phyloP scores from a whole-genome alignment of 2,113 vertebrate genomes.

The Rhabdomys dilectus region DNA sequence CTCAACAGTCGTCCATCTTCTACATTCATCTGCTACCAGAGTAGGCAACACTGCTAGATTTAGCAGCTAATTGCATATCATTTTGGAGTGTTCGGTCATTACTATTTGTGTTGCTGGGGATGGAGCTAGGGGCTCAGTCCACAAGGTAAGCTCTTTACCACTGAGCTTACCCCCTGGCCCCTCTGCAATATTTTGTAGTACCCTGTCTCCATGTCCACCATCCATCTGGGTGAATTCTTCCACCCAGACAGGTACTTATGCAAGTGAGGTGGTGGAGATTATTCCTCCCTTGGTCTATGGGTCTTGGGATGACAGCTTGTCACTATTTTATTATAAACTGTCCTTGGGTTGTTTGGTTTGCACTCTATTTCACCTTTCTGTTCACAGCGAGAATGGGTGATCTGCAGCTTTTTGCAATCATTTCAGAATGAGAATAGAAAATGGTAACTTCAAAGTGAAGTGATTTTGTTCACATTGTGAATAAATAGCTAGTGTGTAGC shows the following conservation, averaged over 20 bases:
- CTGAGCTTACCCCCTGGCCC: background rate
- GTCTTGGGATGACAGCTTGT: background rate
- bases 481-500: background rate
- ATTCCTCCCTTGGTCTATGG: background rate
- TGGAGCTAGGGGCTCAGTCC: background rate
- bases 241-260: background rate
- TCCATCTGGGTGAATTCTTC: background rate
- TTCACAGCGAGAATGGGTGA: background rate
- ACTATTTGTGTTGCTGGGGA: background rate
- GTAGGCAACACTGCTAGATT: background rate
- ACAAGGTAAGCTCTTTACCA: background rate
- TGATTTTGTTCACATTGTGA: constrained; percentile 18
- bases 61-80: background rate
- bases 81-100: background rate
- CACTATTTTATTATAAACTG: background rate
- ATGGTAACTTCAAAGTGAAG: background rate
- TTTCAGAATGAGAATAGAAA: constrained; percentile 25
- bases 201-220: background rate
- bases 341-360: background rate
- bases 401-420: background rate
- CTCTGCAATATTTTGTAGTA: background rate
- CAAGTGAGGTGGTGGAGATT: background rate
- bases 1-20: background rate
- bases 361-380: background rate
- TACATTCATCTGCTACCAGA: no score